These are phyloP conservation scores for Syrrhaptes paradoxus DNA, from an alignment of 2,113 vertebrate genomes.

Conservation along the genomic window DNA sequence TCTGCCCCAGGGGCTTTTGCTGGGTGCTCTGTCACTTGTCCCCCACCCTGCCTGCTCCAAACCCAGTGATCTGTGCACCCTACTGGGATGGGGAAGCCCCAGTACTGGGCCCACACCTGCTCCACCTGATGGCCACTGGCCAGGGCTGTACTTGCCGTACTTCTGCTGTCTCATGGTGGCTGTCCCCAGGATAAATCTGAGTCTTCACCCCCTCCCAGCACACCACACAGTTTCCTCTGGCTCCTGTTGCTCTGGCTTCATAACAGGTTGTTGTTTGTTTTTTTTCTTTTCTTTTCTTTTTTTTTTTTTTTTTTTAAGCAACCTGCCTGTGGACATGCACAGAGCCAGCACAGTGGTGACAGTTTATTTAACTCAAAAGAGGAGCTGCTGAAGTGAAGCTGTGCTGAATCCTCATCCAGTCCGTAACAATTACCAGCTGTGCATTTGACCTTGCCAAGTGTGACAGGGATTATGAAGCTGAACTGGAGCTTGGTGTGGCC, in stretches of 20 bases:
- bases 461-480: background rate
- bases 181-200: background rate
- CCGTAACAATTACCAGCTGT: background rate
- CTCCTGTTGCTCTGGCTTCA: background rate
- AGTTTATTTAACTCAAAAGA: background rate
- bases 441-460: background rate
- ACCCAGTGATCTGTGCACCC: background rate
- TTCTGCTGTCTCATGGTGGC: background rate
- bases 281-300: background rate
- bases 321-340: background rate
- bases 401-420: background rate
- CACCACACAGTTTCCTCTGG: background rate
- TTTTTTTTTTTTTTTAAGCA: background rate
- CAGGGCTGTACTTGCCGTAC: background rate
- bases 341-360: background rate
- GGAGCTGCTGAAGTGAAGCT: background rate
- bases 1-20: background rate
- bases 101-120: background rate
- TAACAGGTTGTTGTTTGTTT: background rate
- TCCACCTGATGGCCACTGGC: background rate
- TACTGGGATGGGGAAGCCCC: background rate
- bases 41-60: background rate
- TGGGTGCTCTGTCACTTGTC: background rate
- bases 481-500: background rate
- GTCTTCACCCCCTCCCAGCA: background rate